Conservation (phyloP, 2,888 invertebrate species). For the Stenolophus ochropezus region DNA sequence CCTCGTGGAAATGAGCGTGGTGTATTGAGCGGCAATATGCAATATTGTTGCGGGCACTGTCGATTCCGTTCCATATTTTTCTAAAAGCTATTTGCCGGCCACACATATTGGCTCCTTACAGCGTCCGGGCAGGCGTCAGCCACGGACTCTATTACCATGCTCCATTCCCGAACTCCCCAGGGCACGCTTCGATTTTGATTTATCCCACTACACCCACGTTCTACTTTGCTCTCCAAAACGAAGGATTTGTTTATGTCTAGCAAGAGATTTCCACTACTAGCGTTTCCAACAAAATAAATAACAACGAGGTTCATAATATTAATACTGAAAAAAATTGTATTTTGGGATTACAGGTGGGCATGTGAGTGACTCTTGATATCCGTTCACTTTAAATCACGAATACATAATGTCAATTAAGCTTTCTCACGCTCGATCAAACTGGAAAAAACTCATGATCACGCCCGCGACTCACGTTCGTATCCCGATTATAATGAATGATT, state of each 20-base stretch:
- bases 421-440: too few relatives aligned
- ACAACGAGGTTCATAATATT: too few relatives aligned
- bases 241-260: background rate
- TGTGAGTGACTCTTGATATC: too few relatives aligned
- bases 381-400: too few relatives aligned
- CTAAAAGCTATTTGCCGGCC: constrained; percentile 71
- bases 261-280: background rate
- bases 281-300: too few relatives aligned
- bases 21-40: constrained; percentile 61
- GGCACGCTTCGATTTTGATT: constrained; percentile 64
- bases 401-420: too few relatives aligned
- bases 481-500: too few relatives aligned
- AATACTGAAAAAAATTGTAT: too few relatives aligned
- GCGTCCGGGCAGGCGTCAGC: constrained; percentile 26
- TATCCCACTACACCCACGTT: constrained; percentile 60
- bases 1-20: background rate
- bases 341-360: too few relatives aligned
- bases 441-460: too few relatives aligned
- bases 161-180: constrained; percentile 63
- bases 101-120: constrained; percentile 71
- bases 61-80: constrained; percentile 71
- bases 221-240: background rate
- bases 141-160: constrained; percentile 65
- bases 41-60: constrained; percentile 70
- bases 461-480: too few relatives aligned